Evolutionary conservation across 2,797 vertebrate species (phyloP).

Genomic region (Muscicapa striata): DNA sequence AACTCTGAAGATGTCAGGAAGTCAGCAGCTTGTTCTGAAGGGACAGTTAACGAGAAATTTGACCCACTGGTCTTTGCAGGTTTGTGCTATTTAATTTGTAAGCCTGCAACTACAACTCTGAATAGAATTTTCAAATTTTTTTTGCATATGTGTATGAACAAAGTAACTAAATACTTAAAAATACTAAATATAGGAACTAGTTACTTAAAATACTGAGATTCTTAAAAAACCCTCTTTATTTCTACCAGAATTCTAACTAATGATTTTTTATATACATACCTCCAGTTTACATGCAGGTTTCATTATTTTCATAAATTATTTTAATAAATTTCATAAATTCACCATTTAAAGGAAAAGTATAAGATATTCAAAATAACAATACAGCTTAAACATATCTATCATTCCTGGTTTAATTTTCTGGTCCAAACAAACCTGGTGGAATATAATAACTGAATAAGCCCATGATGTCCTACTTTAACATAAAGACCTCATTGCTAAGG

Average conservation of each 20-base stretch:
- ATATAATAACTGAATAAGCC: slow-evolving; percentile 58
- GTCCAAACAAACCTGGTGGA: slow-evolving; percentile 35
- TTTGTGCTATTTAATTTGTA: slow-evolving; percentile 13
- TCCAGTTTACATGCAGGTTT: neutral
- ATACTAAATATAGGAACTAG: neutral
- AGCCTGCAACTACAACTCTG: neutral
- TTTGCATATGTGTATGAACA: neutral
- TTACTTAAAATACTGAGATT: neutral
- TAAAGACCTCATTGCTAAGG: slow-evolving; percentile 44
- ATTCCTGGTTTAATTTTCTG: slow-evolving; percentile 27
- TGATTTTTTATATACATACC: neutral
- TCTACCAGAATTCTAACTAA: neutral
- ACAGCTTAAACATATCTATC: neutral
- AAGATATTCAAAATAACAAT: neutral
- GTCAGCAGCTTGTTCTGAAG: slow-evolving; percentile 3
- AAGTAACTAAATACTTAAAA: neutral
- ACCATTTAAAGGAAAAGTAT: neutral
- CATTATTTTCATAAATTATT: neutral
- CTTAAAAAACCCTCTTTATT: neutral
- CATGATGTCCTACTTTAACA: slow-evolving; percentile 58
- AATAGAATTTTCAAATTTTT: neutral
- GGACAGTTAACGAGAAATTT: neutral
- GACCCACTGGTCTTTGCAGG: slow-evolving; percentile 27
- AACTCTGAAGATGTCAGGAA: slow-evolving; percentile 38
- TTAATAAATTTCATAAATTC: neutral